Conservation (phyloP, 2,113 vertebrate genomes). For the Ageneiosus marmoratus region DNA sequence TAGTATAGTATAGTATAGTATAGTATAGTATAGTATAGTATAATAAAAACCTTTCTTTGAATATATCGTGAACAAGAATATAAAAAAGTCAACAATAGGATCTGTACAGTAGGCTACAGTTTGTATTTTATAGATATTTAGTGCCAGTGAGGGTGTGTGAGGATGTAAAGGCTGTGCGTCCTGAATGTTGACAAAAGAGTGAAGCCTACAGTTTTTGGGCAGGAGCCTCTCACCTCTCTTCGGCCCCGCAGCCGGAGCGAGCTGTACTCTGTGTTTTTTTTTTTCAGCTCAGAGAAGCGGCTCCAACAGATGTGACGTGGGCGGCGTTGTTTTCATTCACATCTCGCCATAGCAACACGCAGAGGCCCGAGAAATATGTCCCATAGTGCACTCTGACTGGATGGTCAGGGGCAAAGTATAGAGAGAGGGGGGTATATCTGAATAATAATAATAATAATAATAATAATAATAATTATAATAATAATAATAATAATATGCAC, state of each 20-base stretch:
- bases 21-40: no score
- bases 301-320: slow-evolving; percentile 84
- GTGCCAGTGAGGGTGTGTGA: not conserved
- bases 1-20: no score
- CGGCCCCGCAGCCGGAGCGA: slow-evolving; percentile 65
- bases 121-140: not conserved
- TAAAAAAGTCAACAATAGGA: not conserved
- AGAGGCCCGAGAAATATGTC: slow-evolving; percentile 87
- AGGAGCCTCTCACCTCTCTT: slow-evolving; percentile 62
- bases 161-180: not conserved
- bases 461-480: slow-evolving; percentile 24
- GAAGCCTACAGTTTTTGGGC: slow-evolving; percentile 30
- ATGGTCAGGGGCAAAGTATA: not conserved
- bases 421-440: not conserved
- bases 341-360: slow-evolving; percentile 94
- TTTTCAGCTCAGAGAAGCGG: slow-evolving; percentile 67
- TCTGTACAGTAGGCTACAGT: not conserved
- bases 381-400: slow-evolving; percentile 60
- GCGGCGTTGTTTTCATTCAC: slow-evolving; percentile 88
- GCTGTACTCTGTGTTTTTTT: slow-evolving; percentile 68
- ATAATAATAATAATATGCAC: slow-evolving; percentile 27
- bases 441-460: slow-evolving; percentile 5
- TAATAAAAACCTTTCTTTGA: no score
- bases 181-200: slow-evolving; percentile 31
- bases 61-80: not conserved